Base-by-base conservation (phyloP, 37 sponge, comb jelly and placozoan genomes). In the Halisarca cf. caerulea region DNA sequence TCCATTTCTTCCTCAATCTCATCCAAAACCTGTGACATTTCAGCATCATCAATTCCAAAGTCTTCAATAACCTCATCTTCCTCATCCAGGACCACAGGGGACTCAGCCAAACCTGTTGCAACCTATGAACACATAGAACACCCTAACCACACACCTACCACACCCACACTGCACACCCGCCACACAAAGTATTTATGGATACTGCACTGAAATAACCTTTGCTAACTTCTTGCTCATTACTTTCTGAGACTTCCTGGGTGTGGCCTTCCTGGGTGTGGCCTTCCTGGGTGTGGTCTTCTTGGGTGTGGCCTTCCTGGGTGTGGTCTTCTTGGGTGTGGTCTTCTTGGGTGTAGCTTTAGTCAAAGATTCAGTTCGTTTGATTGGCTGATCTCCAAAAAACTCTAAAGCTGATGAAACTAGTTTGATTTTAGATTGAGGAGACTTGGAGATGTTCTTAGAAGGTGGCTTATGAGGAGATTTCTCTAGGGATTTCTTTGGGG, bases 321-420 rank as follows among this genome's bases (percentile, higher is more conserved):
- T 47, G 30, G 35, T 34, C 69, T 68, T 68, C 15, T 34, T 27
- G 30, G 15, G 35, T 34, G 30, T 34, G 14, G 30, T 30, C 34
- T 30, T 68, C 69, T 27, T 6, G 11, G 35, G 35, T 34, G 69
- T 7, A 36, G 77, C 11, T 37, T 74, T 43, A 8, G 9, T 43
- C 42, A 80, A 18, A 23, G 80, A 34, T 34, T 80, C 23, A 2
- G 58, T 43, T 28, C 91, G 41, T 55, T 84, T 87, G 21, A 93
- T 68, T 6, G 90, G 88, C 28, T 77, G 82, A 42, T 84, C 32
- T 8, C 93, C 93, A 85, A 93, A 93, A 51, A 87, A 89, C 8
- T 71, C 88, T 0, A 74, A 40, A 6, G 64, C 36, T 8, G 83
- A 74, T 38, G 80, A 37, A 8, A 87, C 59, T 25, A 78, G 61